Base-by-base conservation (phyloP, 92 coral and sea anemone species). In the Montipora capitata region DNA sequence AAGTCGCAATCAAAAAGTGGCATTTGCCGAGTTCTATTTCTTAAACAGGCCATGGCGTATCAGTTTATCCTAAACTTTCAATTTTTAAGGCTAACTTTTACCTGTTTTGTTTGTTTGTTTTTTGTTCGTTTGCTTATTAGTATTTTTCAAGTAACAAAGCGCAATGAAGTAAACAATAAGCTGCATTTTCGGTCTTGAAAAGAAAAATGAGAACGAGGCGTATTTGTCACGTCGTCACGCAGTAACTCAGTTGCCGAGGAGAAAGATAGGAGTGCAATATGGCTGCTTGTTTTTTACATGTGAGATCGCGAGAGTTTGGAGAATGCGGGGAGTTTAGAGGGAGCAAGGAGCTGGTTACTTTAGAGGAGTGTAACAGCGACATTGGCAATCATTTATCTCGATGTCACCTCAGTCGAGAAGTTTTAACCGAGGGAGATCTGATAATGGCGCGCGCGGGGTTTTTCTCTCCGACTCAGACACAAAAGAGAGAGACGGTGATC, bases 321-420 rank as follows among this genome's bases (percentile, higher is more conserved):
- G 71, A 65, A 65, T 18, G 71, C 39, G 42, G 71, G 42, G 71
- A 65, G 71, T 65, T 65, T 65, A 39, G 42, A 7, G 71, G 42
- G 42, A 39, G 71, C 39, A 65, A 39, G 71, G 71, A 65, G 71
- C 39, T 18, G 42, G 71, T 18, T 18, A 65, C 5, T 27, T 18
- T 18, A 39, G 71, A 39, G 71, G 71, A 18, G 20, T 18, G 71
- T 18, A 65, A 39, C 71, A 65, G 58, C 58, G 58, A 52, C 58
- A 52, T 52, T 52, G 58, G 58, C 58, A 52, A 52, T 52, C 58
- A 52, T 52, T 52, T 52, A 52, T 52, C 58, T 52, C 58, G 3
- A 52, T 52, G 58, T 52, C 58, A 52, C 58, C 58, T 52, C 58
- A 52, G 58, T 52, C 58, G 58, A 52, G 58, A 10, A 52, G 58